Evolutionary conservation across 2,888 invertebrate species (phyloP), one percentile per base, ranked within the genome.

Genomic region (Eupithecia pulchellata): DNA sequence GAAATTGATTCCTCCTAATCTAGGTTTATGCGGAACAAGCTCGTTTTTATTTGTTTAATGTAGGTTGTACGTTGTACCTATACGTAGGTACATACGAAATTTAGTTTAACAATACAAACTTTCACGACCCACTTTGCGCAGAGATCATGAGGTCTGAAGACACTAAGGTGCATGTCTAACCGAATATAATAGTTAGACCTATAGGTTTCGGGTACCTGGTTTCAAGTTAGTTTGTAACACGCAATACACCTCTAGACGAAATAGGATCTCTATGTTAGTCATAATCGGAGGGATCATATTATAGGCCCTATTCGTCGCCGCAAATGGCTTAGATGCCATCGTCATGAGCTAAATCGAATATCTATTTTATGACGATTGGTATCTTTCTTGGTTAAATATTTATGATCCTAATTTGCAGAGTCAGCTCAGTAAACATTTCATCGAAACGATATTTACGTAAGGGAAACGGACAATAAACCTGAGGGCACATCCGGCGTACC

Each of bases 401-500:
- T 52, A 52, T 52, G 25, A 13, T 25, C 25, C 52, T 52, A 52
- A 52, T 52, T 52, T 52, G 13, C 25, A 52, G 52, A 52, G 52
- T 3, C 20, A 25, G 13, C 25, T 52, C 52, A 52, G 52, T 52
- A 52, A 52, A 52, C 52, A 52, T 47, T 20, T 25, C 47, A 52
- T 52, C 27, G n/a, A 65, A 66, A 67, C 70, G 64, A 69, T 64
- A 69, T 64, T 67, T 70, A 30, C n/a, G 55, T 52, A 52, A 36
- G 34, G 57, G 61, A 55, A 47, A 66, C 32, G 67, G 63, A 55
- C 67, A 57, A 52, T 62, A 27, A 57, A 47, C 65, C 52, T 55
- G 69, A 71, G 63, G 62, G 61, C 52, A 64, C 47, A 64, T 68
- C 64, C 58, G 69, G 34, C 58, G 69, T 29, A 68, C 30, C 66